Evolutionary conservation across 2,888 invertebrate genomes (phyloP), one percentile per base, ranked within the genome.

Genomic region (Eutolmus rufibarbis): DNA sequence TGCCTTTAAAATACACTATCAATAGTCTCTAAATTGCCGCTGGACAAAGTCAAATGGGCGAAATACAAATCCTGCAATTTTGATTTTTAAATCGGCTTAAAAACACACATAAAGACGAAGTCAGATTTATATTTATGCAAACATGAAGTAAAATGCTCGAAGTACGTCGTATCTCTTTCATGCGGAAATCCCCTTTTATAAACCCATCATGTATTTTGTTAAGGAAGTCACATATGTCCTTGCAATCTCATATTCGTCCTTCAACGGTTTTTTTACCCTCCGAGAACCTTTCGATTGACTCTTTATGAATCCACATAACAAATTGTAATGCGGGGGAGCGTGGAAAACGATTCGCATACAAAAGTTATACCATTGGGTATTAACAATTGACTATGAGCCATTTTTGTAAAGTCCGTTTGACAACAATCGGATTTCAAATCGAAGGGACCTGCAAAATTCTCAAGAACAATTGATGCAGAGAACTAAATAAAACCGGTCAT

Each of bases 11-110:
- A 57, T 57, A 9, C n/a, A n/a, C 9, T 57, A 57, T 57, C 57
- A 23, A 23, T 23, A 9, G 2, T 12, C 28, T 23, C 19, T 76
- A 76, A 76, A 78, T 19, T 14, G 78, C 9, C 19, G 23, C 37
- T 66, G 66, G 40, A 78, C 37, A 43, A 23, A 23, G 14, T 78
- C 19, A 78, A 78, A 43, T 78, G 8, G n/a, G 9, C 19, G 9
- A 23, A 78, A 23, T 9, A 23, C n/a, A 43, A 78, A 78, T 78
- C 43, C 78, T 34, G 78, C 78, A 40, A 46, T 78, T 79, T 79
- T 79, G 78, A 79, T 79, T 79, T 51, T 79, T 31, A 79, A 79
- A 79, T 79, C 79, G 79, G 51, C 51, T 79, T 79, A 79, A 31
- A 79, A 51, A 28, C 8, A 74, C n/a, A 74, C 74, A 76, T 76